These are phyloP conservation scores for Caenorhabditis latens DNA, from an alignment of 1,140 invertebrate species.

Conservation along the genomic window DNA sequence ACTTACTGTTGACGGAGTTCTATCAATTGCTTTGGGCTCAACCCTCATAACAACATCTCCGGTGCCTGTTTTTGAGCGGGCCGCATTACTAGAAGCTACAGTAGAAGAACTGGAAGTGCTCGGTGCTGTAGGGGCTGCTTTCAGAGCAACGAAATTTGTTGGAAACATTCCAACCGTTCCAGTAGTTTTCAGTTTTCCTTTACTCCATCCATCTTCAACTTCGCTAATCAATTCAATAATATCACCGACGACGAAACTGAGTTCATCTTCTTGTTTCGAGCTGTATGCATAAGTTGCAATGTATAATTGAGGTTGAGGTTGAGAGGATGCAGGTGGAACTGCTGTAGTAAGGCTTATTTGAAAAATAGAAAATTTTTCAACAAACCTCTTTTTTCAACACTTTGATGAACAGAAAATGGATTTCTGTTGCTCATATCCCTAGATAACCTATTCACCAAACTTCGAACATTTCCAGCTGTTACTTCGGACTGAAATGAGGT, in stretches of 20 bases:
- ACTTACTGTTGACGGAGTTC: slow-evolving; percentile 31
- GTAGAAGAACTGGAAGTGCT: background rate
- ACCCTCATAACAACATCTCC: slow-evolving; percentile 7
- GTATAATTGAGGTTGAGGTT: slow-evolving; percentile 8
- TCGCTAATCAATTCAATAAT: slow-evolving; percentile 47
- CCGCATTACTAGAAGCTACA: background rate
- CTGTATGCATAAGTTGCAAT: slow-evolving; percentile 54
- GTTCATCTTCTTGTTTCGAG: slow-evolving; percentile 58
- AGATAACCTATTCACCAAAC: slow-evolving; percentile 4
- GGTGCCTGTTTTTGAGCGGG: slow-evolving; percentile 10
- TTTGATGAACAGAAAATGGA: slow-evolving; percentile 25
- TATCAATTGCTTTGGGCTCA: slow-evolving; percentile 36
- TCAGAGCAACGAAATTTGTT: slow-evolving; percentile 44
- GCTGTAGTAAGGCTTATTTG: background rate
- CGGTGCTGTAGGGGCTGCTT: background rate
- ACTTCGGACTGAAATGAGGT: background rate
- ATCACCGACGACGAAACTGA: slow-evolving; percentile 56
- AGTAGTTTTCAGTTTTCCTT: slow-evolving; percentile 39
- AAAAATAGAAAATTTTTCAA: background rate
- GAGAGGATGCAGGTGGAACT: background rate
- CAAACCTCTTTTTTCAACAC: slow-evolving; percentile 9
- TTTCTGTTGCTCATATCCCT: slow-evolving; percentile 17
- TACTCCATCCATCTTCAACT: slow-evolving; percentile 60
- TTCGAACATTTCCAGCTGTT: slow-evolving; percentile 29
- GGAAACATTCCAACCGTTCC: slow-evolving; percentile 54